Evolutionary conservation across 2,888 invertebrate species (phyloP), one percentile per base, ranked within the genome.

Genomic region (Isoperla grammatica): DNA sequence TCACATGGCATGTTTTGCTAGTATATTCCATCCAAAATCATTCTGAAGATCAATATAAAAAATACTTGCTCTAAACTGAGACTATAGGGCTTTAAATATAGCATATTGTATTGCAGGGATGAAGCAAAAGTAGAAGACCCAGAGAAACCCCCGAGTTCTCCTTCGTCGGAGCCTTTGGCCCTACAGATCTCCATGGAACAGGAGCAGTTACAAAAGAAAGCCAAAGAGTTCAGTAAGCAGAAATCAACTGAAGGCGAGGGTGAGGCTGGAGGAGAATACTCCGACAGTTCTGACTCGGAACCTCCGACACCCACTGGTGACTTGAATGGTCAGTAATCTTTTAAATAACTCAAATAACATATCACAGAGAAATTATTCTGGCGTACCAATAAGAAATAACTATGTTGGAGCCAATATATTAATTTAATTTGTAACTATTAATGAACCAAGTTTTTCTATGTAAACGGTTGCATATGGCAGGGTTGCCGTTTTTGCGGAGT

Each of bases 171-270:
- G 53, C 78, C 79, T 4, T 69, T 79, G 39, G 77, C 76, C 20
- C 78, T 80, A 75, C 78, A 77, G 66, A 79, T 79, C 63, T 78
- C 78, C 64, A 78, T 78, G 1, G 77, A 78, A 65, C 73, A 79
- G 59, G 74, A 73, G 53, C 78, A 79, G 50, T 73, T 79, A 57
- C 79, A 79, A 68, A 79, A 79, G 68, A 79, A 81, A 68, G 79
- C 80, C 2, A 79, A 80, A 68, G 65, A 79, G 67, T 80, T 79
- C 68, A 78, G 79, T 66, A 75, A 35, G 75, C 75, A 58, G 71
- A 72, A 67, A 13, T 77, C 77, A 59, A n/a, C 8, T 6, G 37
- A 48, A 39, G 58, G 49, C n/a, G 39, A 53, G 15, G 50, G 39
- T 35, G 48, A 50, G 23, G 37, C 37, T 11, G 22, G 40, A 15